Evolutionary conservation across 2,113 vertebrate species (phyloP).

Genomic region (Aramus guarauna): DNA sequence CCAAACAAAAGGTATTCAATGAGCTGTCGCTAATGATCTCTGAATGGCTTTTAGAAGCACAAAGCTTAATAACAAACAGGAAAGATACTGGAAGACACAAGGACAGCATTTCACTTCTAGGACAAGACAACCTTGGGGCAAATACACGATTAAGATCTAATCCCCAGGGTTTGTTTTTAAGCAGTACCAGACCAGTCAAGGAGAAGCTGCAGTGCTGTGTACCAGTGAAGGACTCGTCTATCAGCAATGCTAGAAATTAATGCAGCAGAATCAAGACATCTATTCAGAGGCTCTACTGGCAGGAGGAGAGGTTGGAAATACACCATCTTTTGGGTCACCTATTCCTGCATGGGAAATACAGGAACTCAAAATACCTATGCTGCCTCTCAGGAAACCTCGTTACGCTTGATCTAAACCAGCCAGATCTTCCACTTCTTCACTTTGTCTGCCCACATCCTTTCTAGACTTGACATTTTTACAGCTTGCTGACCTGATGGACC

Average conservation of each 20-base stretch:
- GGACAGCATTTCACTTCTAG: not conserved
- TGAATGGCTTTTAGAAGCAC: not conserved
- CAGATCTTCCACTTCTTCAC: too few species aligned
- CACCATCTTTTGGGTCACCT: not conserved
- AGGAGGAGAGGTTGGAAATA: not conserved
- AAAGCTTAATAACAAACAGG: not conserved
- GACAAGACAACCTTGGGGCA: not conserved
- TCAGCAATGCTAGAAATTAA: not conserved
- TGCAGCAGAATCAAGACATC: not conserved
- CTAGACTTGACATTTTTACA: not conserved
- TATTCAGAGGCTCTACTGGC: not conserved
- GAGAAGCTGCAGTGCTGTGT: not conserved
- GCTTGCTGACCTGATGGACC: not conserved
- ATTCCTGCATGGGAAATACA: not conserved
- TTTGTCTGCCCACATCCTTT: accelerated
- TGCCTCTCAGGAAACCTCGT: not conserved
- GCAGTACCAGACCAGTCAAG: not conserved
- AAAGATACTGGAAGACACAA: not conserved
- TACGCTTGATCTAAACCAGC: not conserved
- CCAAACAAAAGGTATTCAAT: not conserved
- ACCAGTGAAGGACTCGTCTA: not conserved
- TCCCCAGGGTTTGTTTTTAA: not conserved
- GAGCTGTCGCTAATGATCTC: not conserved
- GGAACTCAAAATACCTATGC: not conserved
- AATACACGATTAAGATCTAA: not conserved